phyloP scores from a whole-genome alignment of 1,140 invertebrate species.

The Drosophila sp. region DNA sequence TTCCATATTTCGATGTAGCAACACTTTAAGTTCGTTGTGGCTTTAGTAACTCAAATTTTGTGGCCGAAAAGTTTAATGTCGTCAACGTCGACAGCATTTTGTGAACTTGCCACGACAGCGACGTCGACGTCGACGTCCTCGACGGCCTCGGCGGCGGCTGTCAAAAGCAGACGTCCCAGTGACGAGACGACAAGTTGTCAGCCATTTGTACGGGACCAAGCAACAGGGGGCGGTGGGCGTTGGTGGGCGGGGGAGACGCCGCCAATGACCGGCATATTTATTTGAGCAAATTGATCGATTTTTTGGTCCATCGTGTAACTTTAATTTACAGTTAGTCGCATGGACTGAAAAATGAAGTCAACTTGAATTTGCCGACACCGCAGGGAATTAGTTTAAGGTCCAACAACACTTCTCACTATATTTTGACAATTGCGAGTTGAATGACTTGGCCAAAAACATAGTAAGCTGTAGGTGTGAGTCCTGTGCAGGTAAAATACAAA shows the following conservation, averaged over 20 bases:
- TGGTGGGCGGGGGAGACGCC: too few relatives aligned
- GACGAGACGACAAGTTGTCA: constrained; percentile 56
- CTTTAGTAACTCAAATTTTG: constrained; percentile 24
- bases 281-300: constrained; percentile 33
- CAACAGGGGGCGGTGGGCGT: not conserved
- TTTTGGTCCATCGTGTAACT: not conserved
- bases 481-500: constrained; percentile 21
- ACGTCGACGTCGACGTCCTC: not conserved
- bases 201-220: not conserved
- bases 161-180: constrained; percentile 60
- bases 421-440: constrained; percentile 20
- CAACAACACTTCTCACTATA: constrained; percentile 7
- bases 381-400: constrained; percentile 5
- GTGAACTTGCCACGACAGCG: not conserved
- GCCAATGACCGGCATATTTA: constrained; percentile 70
- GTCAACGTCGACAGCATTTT: not conserved
- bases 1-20: not conserved
- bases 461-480: constrained; percentile 26
- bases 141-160: constrained; percentile 53
- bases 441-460: constrained; percentile 39
- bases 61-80: constrained; percentile 25
- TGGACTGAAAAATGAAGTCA: constrained; percentile 7
- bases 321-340: not conserved
- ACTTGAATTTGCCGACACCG: not conserved
- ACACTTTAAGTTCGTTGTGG: constrained; percentile 6